Evolutionary conservation across 2,797 vertebrate species (phyloP).

Genomic region (Dipus sagitta): DNA sequence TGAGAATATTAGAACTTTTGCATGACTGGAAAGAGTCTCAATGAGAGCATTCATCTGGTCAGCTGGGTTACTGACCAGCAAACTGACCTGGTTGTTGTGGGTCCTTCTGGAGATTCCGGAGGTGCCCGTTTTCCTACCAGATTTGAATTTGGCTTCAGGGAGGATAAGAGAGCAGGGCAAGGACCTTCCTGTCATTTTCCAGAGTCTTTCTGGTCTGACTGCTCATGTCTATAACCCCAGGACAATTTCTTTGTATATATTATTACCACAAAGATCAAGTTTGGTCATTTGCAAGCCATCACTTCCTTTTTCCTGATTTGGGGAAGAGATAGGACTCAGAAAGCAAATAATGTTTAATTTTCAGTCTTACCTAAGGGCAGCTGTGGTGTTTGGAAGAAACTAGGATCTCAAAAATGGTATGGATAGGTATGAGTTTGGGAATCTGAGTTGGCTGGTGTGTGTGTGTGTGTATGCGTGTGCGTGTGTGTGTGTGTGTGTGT

Average conservation of each 20-base stretch:
- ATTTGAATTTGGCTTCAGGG: background rate
- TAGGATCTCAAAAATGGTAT: background rate
- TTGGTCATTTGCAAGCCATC: background rate
- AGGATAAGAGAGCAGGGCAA: background rate
- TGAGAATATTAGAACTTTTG: background rate
- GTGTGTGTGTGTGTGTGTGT: background rate
- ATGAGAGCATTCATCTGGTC: background rate
- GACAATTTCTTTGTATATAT: background rate
- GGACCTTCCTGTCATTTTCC: background rate
- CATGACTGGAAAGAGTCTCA: background rate
- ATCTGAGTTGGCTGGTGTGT: background rate
- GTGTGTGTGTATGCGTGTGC: background rate
- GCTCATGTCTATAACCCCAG: background rate
- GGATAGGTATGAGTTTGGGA: background rate
- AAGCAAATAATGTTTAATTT: background rate
- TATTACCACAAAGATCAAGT: background rate
- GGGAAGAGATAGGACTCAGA: slow-evolving; percentile 14
- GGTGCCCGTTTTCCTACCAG: background rate
- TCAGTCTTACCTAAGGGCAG: background rate
- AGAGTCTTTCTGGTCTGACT: background rate
- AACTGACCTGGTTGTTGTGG: background rate
- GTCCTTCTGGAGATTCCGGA: background rate
- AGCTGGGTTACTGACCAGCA: background rate
- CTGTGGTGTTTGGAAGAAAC: background rate
- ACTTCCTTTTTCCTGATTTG: slow-evolving; percentile 32